Conservation (phyloP, 2,113 vertebrate genomes). For the Microtus pennsylvanicus region DNA sequence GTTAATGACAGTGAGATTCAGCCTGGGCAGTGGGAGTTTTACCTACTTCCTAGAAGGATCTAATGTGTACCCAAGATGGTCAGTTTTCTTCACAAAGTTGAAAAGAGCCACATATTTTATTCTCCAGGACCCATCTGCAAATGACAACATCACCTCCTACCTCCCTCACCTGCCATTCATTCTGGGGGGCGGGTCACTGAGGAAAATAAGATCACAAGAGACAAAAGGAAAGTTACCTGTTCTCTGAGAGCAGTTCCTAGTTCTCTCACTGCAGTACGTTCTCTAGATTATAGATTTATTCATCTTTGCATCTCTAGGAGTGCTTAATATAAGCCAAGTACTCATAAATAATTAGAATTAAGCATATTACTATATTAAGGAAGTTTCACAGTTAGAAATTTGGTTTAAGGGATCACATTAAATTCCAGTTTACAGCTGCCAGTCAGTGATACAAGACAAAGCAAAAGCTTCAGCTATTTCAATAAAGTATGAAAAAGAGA, state of each 20-base stretch:
- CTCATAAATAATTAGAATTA: constrained; percentile 51
- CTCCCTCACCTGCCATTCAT: background rate
- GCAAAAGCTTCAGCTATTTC: background rate
- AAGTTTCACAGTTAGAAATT: background rate
- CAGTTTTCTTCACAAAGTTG: constrained; percentile 32
- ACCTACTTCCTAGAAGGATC: constrained; percentile 1
- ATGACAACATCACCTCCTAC: background rate
- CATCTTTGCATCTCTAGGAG: constrained; percentile 65
- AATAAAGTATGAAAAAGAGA: accelerated
- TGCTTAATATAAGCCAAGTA: constrained; percentile 5
- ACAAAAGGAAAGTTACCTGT: background rate
- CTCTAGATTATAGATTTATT: constrained; percentile 45
- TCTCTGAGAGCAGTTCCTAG: background rate
- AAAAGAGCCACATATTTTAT: background rate
- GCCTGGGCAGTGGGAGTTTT: background rate
- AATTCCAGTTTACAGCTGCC: background rate
- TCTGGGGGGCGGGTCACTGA: background rate
- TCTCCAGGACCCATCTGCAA: background rate
- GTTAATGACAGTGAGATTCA: constrained; percentile 17
- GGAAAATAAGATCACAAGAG: constrained; percentile 3
- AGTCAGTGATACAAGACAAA: background rate
- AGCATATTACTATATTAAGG: background rate
- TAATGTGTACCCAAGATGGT: background rate
- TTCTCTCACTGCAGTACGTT: background rate
- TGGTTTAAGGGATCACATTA: background rate